phyloP scores from a whole-genome alignment of 2,797 vertebrate genomes.

The Bufotes viridis region DNA sequence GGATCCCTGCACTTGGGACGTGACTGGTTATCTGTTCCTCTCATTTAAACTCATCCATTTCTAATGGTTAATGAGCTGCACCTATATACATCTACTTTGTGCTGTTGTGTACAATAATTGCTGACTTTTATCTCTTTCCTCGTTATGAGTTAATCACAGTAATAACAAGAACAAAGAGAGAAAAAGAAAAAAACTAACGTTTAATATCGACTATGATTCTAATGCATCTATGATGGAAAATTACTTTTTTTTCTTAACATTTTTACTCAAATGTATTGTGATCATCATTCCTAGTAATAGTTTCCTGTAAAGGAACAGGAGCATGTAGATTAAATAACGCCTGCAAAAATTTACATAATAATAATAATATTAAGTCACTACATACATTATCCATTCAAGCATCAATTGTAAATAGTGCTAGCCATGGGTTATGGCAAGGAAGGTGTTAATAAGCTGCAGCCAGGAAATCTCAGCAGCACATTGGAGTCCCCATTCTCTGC shows the following conservation, averaged over 20 bases:
- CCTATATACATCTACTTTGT: background rate
- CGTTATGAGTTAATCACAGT: no score
- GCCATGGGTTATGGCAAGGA: background rate
- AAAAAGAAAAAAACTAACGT: background rate
- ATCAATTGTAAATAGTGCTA: background rate
- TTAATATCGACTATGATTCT: background rate
- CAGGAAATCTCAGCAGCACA: background rate
- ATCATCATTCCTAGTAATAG: background rate
- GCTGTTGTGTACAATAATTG: background rate
- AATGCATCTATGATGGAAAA: no score
- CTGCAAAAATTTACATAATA: background rate
- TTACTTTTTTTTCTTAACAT: no score
- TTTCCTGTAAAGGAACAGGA: background rate
- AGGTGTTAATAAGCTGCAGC: slow-evolving; percentile 1
- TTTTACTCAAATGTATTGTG: no score
- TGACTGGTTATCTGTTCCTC: background rate
- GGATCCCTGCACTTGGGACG: background rate
- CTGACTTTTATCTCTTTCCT: background rate
- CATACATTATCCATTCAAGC: background rate
- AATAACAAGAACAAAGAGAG: background rate
- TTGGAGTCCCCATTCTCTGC: background rate
- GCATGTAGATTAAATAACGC: background rate
- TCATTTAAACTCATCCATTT: background rate
- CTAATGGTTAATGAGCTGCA: background rate
- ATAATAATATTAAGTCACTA: background rate